Base-by-base conservation (phyloP, 2,797 vertebrate genomes). In the Amblyraja radiata region DNA sequence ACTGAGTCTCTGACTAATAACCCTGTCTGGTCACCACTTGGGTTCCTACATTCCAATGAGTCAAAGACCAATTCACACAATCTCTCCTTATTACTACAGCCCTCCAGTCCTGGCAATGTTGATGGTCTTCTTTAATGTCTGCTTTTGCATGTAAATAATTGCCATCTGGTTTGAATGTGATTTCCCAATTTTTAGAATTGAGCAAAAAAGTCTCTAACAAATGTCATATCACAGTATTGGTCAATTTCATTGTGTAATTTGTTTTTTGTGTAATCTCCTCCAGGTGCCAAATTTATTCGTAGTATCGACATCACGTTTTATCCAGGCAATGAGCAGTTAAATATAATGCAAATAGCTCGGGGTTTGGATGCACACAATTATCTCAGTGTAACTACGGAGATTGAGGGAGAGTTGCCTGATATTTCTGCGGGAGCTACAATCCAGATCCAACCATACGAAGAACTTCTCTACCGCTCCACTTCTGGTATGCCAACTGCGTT, bases 301-400 rank as follows among this genome's bases (percentile, higher is more conserved):
- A 96, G 80, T 1, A 96, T 97, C 11, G 97, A 99, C 93, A 95
- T 98, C 88, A 96, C 96, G 6, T 99, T 99, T 95, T 95, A 97
- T 93, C 99, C 98, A 0, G 97, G 98, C 0, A 97, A 97, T 93
- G 97, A 99, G 95, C 97, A 58, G 0, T 96, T 99, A 93, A 95
- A 90, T 14, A 95, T 99, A 94, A 96, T 95, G 93, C 99, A 99
- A 94, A 97, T 94, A 0, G 98, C 97, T 0, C 95, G 96, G 10
- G 98, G 98, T 10, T 95, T 99, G 39, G 98, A 98, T 93, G 94
- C 96, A 0, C 97, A 99, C 95, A 98, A 98, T 95, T 98, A 99
- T 94, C 95, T 99, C 93, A 97, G 93, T 1, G 95, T 99, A 90
- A 97, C 96, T 94, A 98, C 97, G 1, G 94, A 94, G 1, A 95